These are phyloP conservation scores for Leptinotarsa juncta DNA, from an alignment of 2,888 invertebrate genomes.

Conservation along the genomic window DNA sequence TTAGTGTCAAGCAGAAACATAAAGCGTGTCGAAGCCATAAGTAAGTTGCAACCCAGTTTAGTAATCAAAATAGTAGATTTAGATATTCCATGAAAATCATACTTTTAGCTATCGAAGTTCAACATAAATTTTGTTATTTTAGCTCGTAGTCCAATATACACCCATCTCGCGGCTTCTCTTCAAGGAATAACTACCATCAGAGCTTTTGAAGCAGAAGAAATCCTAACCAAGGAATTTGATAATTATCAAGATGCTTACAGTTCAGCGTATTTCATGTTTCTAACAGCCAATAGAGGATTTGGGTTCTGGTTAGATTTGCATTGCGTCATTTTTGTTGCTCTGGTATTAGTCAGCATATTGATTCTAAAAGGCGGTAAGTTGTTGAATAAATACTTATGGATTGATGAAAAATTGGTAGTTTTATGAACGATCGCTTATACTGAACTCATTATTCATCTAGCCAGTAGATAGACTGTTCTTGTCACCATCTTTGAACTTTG, in stretches of 20 bases:
- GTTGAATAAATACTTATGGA: not conserved
- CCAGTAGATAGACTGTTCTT: no score
- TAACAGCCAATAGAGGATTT: conserved; percentile 74
- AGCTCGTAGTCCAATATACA: conserved; percentile 84
- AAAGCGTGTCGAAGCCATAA: conserved; percentile 70
- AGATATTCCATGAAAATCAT: not conserved
- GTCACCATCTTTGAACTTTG: no score
- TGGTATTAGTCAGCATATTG: conserved; percentile 75
- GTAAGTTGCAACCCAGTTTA: conserved; percentile 62
- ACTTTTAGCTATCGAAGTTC: not conserved
- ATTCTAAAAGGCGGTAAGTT: conserved; percentile 69
- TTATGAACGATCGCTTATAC: no score
- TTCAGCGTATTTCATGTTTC: conserved; percentile 78
- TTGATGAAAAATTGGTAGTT: not conserved
- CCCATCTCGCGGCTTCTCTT: conserved; percentile 78
- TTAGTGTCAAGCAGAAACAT: conserved; percentile 78
- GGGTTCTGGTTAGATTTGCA: conserved; percentile 77
- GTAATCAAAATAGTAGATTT: not conserved
- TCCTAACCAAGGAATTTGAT: conserved; percentile 72
- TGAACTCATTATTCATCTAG: no score
- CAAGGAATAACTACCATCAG: conserved; percentile 82
- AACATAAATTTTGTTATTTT: conserved; percentile 43
- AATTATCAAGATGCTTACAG: conserved; percentile 74
- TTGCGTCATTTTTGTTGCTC: conserved; percentile 73
- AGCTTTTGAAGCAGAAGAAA: conserved; percentile 74